Percentiles rank a stretch among this genome's conserved stretches.
Conservation (phyloP, 2,113 vertebrate species). For the Istiophorus platypterus region DNA sequence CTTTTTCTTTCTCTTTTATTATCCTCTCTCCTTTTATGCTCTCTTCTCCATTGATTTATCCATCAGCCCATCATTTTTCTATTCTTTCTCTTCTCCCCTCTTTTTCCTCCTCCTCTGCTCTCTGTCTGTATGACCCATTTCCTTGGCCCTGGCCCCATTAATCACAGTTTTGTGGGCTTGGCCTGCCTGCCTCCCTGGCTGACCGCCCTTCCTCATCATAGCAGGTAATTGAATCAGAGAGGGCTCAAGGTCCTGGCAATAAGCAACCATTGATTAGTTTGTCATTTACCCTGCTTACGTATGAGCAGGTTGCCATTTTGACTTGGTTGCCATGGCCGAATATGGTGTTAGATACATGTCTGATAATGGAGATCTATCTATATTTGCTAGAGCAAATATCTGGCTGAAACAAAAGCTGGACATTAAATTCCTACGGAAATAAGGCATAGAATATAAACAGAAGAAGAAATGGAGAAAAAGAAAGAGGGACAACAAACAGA, state of each 20-base stretch:
- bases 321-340: neutral
- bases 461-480: neutral
- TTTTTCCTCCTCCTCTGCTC: constrained; percentile 8
- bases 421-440: neutral
- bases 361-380: constrained; percentile 45
- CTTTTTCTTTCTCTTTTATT: neutral
- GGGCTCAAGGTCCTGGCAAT: constrained; percentile 52
- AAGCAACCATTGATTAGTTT: constrained; percentile 74
- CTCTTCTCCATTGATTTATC: neutral
- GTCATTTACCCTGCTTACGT: constrained; percentile 53
- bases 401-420: neutral
- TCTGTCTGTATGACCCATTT: constrained; percentile 80
- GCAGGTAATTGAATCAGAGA: constrained; percentile 78
- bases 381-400: constrained; percentile 22
- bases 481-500: neutral
- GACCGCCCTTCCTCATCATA: constrained; percentile 75
- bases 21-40: neutral
- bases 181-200: constrained; percentile 49
- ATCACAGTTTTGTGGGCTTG: constrained; percentile 72
- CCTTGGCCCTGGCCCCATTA: constrained; percentile 72
- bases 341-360: constrained; percentile 19
- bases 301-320: constrained; percentile 46
- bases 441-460: constrained; percentile 3
- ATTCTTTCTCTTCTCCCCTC: neutral
- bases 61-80: neutral